Conservation (phyloP, 1,140 invertebrate species). For the Lepidurus arcticus region DNA sequence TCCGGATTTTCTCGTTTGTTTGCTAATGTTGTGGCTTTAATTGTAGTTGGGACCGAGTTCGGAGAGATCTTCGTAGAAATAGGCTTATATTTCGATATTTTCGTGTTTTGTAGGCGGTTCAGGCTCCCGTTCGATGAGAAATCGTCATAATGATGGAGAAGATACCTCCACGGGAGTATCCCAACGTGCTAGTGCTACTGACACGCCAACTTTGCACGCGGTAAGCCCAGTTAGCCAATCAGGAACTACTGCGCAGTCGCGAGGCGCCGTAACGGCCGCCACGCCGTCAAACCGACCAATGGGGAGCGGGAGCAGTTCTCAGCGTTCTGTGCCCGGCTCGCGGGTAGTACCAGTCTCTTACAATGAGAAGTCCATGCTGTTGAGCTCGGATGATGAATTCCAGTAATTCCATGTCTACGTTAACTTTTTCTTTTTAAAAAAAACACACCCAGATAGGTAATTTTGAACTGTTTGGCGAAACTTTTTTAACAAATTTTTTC, state of each 20-base stretch:
- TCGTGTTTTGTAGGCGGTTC: background rate
- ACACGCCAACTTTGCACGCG: background rate
- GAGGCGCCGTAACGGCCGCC: background rate
- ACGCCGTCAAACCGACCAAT: background rate
- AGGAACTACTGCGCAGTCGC: background rate
- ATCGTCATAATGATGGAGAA: background rate
- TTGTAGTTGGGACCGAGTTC: background rate
- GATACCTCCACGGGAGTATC: background rate
- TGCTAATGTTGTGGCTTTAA: conserved; percentile 1
- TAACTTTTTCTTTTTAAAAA: background rate
- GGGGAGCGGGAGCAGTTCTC: conserved; percentile 16
- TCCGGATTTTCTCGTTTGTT: background rate
- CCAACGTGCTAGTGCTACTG: background rate
- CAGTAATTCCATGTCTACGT: conserved; percentile 54
- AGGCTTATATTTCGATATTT: background rate
- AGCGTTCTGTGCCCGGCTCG: conserved; percentile 16
- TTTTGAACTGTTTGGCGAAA: background rate
- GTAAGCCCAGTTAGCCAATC: conserved; percentile 1
- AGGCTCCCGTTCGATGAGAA: background rate
- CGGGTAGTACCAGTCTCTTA: conserved; percentile 51
- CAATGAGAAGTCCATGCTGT: conserved; percentile 91
- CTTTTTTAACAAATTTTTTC: background rate
- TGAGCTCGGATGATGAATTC: conserved; percentile 95
- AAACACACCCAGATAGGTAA: background rate
- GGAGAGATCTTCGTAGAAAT: too few species aligned